These are phyloP conservation scores for Leuctra nigra DNA, from an alignment of 2,888 invertebrate species.

Conservation along the genomic window DNA sequence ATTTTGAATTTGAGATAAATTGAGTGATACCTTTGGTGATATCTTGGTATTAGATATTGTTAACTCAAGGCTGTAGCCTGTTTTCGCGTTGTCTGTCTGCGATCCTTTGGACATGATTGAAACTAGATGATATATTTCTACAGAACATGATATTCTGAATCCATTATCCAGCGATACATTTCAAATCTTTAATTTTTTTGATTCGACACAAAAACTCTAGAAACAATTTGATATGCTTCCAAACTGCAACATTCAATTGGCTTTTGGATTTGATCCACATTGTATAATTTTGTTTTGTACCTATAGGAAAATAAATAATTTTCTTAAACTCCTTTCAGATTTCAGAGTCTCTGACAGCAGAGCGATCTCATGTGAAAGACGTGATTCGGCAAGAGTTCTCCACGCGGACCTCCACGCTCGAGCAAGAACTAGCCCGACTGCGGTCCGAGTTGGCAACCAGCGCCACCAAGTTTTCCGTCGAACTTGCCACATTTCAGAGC, in stretches of 20 bases:
- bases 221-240: not conserved
- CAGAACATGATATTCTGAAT: no score
- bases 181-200: not conserved
- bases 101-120: no score
- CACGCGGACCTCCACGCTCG: constrained; percentile 51
- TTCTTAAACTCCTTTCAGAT: constrained; percentile 36
- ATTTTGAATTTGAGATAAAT: no score
- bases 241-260: not conserved
- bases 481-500: constrained; percentile 18
- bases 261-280: no score
- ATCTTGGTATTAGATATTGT: no score
- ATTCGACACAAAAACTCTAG: not conserved
- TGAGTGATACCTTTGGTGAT: no score
- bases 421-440: constrained; percentile 29
- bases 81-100: no score
- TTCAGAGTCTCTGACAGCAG: constrained; percentile 46
- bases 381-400: constrained; percentile 57
- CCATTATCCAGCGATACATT: no score
- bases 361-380: constrained; percentile 50
- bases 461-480: constrained; percentile 31
- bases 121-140: no score
- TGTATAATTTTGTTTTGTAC: no score
- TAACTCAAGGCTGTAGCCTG: no score
- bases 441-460: constrained; percentile 27
- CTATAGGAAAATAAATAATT: no score